Evolutionary conservation across 2,797 vertebrate species (phyloP).

Genomic region (Dicrostonyx torquatus): DNA sequence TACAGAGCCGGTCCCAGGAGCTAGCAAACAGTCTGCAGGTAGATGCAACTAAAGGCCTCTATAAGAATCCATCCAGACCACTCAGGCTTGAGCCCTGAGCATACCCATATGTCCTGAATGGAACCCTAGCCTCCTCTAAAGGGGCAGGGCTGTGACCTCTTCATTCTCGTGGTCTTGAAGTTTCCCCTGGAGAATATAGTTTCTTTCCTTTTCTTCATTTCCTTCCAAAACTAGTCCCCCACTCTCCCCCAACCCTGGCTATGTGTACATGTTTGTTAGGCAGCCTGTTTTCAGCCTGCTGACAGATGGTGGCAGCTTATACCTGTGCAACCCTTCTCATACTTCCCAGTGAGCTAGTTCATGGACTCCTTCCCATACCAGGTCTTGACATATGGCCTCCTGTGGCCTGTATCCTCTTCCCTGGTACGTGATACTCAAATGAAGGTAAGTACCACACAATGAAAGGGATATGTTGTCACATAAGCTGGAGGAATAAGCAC

Average conservation of each 20-base stretch:
- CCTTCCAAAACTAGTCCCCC: conserved; percentile 34
- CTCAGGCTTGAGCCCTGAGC: not conserved
- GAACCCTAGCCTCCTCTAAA: not conserved
- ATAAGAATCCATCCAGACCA: not conserved
- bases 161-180: conserved; percentile 38
- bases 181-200: not conserved
- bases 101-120: not conserved
- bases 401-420: not conserved
- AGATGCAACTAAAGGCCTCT: not conserved
- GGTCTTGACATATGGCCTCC: not conserved
- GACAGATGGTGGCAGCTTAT: not conserved
- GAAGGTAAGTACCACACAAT: not conserved
- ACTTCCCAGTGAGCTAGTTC: not conserved
- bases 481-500: not conserved
- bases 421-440: not conserved
- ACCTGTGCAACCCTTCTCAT: not conserved
- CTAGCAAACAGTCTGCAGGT: not conserved
- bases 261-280: not conserved
- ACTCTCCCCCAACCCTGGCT: not conserved
- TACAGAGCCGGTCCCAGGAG: not conserved
- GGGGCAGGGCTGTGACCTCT: not conserved
- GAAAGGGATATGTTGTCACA: not conserved
- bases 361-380: not conserved
- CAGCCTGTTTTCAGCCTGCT: not conserved
- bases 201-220: conserved; percentile 48